phyloP scores from a whole-genome alignment of 2,113 vertebrate genomes.

The Brachyistius frenatus region DNA sequence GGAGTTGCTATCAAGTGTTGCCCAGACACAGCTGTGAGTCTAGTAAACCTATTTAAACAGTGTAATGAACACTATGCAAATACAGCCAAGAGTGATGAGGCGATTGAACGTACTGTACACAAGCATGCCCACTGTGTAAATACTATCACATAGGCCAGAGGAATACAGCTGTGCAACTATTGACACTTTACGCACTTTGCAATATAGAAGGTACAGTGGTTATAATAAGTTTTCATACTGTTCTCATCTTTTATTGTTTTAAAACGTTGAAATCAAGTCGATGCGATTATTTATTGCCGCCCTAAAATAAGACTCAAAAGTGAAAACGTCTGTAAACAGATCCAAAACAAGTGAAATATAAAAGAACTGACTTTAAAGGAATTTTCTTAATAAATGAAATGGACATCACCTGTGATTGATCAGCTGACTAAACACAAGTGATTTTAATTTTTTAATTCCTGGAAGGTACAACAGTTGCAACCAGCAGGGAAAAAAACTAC shows the following conservation, averaged over 20 bases:
- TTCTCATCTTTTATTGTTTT: neutral
- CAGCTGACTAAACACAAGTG: neutral
- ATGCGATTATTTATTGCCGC: neutral
- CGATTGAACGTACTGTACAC: constrained; percentile 42
- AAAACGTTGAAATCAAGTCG: neutral
- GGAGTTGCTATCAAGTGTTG: constrained; percentile 66
- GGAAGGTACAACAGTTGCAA: neutral
- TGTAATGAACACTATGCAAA: constrained; percentile 76
- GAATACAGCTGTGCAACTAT: constrained; percentile 50
- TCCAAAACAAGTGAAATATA: neutral
- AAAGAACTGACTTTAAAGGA: neutral
- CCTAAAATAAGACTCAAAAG: neutral
- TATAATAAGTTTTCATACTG: constrained; percentile 3
- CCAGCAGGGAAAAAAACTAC: neutral
- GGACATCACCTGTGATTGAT: constrained; percentile 1
- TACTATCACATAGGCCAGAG: constrained; percentile 34
- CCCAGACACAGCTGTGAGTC: constrained; percentile 63
- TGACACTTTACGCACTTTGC: constrained; percentile 39
- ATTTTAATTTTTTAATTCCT: neutral
- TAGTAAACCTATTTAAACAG: constrained; percentile 77
- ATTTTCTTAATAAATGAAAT: neutral
- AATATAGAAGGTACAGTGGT: constrained; percentile 12
- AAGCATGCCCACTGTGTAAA: constrained; percentile 39
- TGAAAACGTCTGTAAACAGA: neutral
- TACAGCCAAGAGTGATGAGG: constrained; percentile 66